These are phyloP conservation scores for Spatulosminthurus flaviceps DNA, from an alignment of 2,888 invertebrate genomes.

Conservation along the genomic window DNA sequence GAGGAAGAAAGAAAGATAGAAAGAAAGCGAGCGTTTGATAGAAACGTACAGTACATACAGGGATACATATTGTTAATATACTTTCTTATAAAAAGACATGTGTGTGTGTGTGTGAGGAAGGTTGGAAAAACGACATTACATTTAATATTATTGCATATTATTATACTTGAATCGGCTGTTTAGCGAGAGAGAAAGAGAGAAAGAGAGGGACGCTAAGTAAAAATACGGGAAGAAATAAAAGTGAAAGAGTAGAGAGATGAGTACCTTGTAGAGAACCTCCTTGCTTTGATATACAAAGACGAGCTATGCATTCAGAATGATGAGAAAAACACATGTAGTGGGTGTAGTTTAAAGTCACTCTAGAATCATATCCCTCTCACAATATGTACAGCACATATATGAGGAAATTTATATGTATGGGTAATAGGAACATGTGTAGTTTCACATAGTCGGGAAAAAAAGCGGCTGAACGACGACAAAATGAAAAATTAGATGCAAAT, in stretches of 20 bases:
- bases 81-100: too few species aligned
- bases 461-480: conserved; percentile 37
- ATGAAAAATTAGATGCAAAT: conserved; percentile 53
- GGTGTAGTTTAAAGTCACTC: too few species aligned
- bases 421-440: too few species aligned
- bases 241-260: too few species aligned
- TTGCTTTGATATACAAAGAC: background rate
- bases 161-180: background rate
- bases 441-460: background rate
- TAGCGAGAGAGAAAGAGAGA: background rate
- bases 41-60: too few species aligned
- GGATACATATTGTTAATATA: too few species aligned
- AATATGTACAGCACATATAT: too few species aligned
- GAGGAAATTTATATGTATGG: too few species aligned
- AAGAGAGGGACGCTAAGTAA: background rate
- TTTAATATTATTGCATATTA: conserved; percentile 13
- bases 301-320: conserved; percentile 1
- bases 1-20: too few species aligned
- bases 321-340: background rate
- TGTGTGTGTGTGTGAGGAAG: background rate
- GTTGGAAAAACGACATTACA: background rate
- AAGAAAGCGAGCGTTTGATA: too few species aligned
- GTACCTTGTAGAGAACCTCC: too few species aligned
- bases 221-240: background rate
- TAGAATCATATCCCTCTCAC: too few species aligned